These are phyloP conservation scores for Junonia oenone DNA, from an alignment of 2,888 invertebrate species.

Conservation along the genomic window DNA sequence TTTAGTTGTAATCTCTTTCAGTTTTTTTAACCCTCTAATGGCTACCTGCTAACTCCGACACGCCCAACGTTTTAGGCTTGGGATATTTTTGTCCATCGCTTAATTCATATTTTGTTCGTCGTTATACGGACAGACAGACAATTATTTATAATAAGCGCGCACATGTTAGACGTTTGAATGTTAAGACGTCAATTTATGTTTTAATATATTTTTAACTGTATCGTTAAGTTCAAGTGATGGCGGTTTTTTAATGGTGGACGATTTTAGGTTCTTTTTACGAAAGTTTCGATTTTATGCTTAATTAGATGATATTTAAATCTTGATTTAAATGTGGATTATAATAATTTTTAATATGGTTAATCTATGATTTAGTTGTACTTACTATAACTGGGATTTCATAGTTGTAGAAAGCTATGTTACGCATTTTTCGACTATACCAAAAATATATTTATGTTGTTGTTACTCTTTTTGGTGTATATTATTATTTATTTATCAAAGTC, in stretches of 20 bases:
- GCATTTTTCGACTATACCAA: no score
- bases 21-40: conserved; percentile 11
- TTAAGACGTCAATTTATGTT: conserved; percentile 14
- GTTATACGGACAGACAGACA: conserved; percentile 17
- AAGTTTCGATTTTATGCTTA: not conserved
- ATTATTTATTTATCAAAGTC: no score
- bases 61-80: conserved; percentile 10
- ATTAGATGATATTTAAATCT: not conserved
- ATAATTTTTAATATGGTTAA: not conserved
- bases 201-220: not conserved
- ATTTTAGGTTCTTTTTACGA: not conserved
- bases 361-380: not conserved
- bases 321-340: no score
- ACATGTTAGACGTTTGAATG: conserved; percentile 19
- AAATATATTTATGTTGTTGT: no score
- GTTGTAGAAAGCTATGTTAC: no score
- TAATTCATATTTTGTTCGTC: conserved; percentile 10
- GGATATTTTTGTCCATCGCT: conserved; percentile 20
- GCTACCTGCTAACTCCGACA: conserved; percentile 9
- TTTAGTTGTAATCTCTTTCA: not conserved
- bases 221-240: not conserved
- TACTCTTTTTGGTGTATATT: no score
- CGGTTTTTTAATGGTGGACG: not conserved
- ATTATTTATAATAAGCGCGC: conserved; percentile 21
- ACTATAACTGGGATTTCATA: no score